Evolutionary conservation across 2,888 invertebrate genomes (phyloP).

Genomic region (Synergus japonicus): DNA sequence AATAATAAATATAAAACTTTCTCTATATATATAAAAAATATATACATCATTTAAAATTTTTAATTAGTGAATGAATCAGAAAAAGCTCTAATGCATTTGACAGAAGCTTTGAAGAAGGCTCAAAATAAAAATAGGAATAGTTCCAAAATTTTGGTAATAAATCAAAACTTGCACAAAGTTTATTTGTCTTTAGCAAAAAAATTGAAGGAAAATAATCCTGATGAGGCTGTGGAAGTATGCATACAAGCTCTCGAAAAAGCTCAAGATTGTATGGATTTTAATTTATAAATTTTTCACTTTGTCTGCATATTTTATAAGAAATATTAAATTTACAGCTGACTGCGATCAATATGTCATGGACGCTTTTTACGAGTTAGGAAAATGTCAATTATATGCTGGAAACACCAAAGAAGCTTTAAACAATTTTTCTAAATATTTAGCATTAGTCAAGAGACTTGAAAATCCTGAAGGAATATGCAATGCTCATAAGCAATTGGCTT

Average conservation of each 20-base stretch:
- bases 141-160: constrained; percentile 52
- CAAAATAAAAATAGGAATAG: constrained; percentile 59
- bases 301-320: not conserved
- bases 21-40: not conserved
- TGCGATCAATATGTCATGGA: constrained; percentile 58
- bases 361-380: constrained; percentile 63
- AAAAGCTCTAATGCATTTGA: constrained; percentile 58
- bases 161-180: constrained; percentile 58
- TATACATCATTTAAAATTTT: not conserved
- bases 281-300: not conserved
- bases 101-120: constrained; percentile 58
- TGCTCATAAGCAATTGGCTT: constrained; percentile 64
- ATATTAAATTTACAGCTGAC: constrained; percentile 53
- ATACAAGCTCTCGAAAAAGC: constrained; percentile 17
- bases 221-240: constrained; percentile 57
- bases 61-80: not conserved
- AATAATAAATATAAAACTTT: not conserved
- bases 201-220: constrained; percentile 47
- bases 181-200: constrained; percentile 56
- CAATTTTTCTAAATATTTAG: constrained; percentile 62
- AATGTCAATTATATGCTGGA: constrained; percentile 55
- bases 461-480: constrained; percentile 64
- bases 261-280: not conserved
- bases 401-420: constrained; percentile 58
- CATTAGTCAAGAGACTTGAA: constrained; percentile 57